Evolutionary conservation across 1,140 invertebrate species (phyloP).

Genomic region (Coelopa frigida): DNA sequence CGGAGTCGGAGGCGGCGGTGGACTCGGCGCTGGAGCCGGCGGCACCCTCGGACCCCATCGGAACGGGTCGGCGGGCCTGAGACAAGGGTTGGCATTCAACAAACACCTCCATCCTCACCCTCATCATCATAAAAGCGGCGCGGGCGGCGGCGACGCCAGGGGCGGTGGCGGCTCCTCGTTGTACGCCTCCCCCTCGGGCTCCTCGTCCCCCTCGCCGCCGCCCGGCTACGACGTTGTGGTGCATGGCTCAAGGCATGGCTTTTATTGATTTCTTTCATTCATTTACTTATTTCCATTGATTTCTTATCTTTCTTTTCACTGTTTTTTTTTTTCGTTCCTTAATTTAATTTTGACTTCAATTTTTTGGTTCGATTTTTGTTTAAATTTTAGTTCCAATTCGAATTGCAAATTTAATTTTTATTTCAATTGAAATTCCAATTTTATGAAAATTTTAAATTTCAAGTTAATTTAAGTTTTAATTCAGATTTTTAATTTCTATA

Average conservation of each 20-base stretch:
- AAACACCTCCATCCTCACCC: conserved; percentile 26
- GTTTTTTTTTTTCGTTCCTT: conserved; percentile 17
- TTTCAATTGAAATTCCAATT: no score
- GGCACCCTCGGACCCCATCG: conserved; percentile 16
- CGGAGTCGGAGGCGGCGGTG: conserved; percentile 13
- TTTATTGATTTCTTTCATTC: conserved; percentile 34
- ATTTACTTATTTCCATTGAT: conserved; percentile 14
- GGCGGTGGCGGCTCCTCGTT: conserved; percentile 13
- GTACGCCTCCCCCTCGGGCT: no score
- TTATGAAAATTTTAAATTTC: no score
- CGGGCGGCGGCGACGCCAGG: conserved; percentile 23
- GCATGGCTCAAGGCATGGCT: conserved; percentile 46
- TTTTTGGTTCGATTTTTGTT: conserved; percentile 12
- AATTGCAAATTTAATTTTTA: no score
- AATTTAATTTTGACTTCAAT: conserved; percentile 8
- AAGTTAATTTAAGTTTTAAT: no score
- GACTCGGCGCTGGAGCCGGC: conserved; percentile 8
- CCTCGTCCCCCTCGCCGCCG: conserved; percentile 40
- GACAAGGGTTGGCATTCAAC: conserved; percentile 43
- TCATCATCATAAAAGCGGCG: conserved; percentile 35
- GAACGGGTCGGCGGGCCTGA: conserved; percentile 33
- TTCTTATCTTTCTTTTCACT: conserved; percentile 8
- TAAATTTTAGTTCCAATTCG: no score
- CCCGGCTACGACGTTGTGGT: conserved; percentile 45
- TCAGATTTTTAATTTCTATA: no score